Evolutionary conservation across 2,113 vertebrate species (phyloP), one percentile per base, ranked within the genome.

Genomic region (Melanerpes aurifrons): DNA sequence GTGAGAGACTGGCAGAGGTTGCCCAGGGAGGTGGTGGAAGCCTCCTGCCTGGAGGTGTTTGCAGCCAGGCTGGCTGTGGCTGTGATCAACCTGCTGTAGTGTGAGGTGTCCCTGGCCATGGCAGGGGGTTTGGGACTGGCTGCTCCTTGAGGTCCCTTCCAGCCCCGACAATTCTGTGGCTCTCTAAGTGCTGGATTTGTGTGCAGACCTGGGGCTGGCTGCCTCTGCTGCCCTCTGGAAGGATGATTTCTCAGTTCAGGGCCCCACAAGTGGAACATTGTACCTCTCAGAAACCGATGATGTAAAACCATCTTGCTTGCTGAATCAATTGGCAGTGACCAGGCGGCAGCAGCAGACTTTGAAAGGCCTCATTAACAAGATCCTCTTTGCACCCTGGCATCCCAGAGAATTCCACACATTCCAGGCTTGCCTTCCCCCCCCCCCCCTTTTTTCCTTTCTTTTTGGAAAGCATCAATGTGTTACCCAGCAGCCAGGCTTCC

Each of bases 331-430:
- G 3, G 17, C 58, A 82, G 16, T 25, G 68, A 90, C 50, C 0
- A 0, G 53, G 90, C 71, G 91, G 90, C 71, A 92, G 70, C 91
- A 88, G 68, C 37, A 10, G 37, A 63, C 71, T 89, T 89, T 77
- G 80, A 92, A 96, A 95, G 61, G 81, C 62, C 67, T 71, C 48
- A 40, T 86, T 93, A 92, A 84, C 15, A 15, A 77, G 83, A 78
- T 78, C 91, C 21, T 82, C 64, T 92, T 89, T 83, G 63, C 86
- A 90, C 80, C 80, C 82, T 91, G 87, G 76, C 90, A 93, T 80
- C 89, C 72, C 7, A 5, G 77, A 78, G 77, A 93, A 95, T 95
- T 95, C 92, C 91, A 86, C 47, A 37, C 82, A 91, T 95, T 94
- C 93, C 91, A 78, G 75, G 7, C 87, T 91, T 89, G 8, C 5